These are phyloP conservation scores for Anoplophora glabripennis DNA, from an alignment of 1,140 invertebrate species.

Conservation along the genomic window DNA sequence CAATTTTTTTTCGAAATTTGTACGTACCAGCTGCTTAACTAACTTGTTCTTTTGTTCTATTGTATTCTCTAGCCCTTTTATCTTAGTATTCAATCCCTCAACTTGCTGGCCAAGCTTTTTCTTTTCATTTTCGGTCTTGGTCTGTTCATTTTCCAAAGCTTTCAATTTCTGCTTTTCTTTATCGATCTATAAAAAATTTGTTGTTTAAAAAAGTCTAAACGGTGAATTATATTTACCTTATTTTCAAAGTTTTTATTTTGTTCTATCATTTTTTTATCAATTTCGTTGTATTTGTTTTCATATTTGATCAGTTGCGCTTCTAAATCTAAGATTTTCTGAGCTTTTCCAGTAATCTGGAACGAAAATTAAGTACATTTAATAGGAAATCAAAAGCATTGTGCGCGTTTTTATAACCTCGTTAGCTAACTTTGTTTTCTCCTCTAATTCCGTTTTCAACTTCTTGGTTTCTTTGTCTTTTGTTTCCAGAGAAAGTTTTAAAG, in stretches of 20 bases:
- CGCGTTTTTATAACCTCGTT: conserved; percentile 48
- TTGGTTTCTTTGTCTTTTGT: conserved; percentile 57
- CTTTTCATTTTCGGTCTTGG: conserved; percentile 56
- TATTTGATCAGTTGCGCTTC: conserved; percentile 59
- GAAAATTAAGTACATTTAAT: conserved; percentile 11
- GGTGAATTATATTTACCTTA: conserved; percentile 50
- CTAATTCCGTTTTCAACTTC: conserved; percentile 58
- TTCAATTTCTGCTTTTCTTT: conserved; percentile 58
- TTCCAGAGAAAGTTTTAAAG: conserved; percentile 37
- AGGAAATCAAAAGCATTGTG: conserved; percentile 11
- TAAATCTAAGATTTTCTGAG: conserved; percentile 56
- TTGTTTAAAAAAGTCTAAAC: background rate
- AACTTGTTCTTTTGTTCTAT: conserved; percentile 57
- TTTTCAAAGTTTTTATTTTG: conserved; percentile 59
- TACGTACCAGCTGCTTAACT: conserved; percentile 59
- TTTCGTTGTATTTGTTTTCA: conserved; percentile 61
- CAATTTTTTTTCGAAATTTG: background rate
- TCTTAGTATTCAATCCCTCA: conserved; percentile 56
- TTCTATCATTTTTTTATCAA: conserved; percentile 60
- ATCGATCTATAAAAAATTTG: conserved; percentile 51
- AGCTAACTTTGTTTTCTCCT: conserved; percentile 54
- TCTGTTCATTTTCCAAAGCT: conserved; percentile 57
- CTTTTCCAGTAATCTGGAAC: conserved; percentile 56
- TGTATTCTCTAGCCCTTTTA: conserved; percentile 56
- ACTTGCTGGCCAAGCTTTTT: conserved; percentile 36